Base-by-base conservation (phyloP, 2,113 vertebrate species). In the Capreolus pygargus region DNA sequence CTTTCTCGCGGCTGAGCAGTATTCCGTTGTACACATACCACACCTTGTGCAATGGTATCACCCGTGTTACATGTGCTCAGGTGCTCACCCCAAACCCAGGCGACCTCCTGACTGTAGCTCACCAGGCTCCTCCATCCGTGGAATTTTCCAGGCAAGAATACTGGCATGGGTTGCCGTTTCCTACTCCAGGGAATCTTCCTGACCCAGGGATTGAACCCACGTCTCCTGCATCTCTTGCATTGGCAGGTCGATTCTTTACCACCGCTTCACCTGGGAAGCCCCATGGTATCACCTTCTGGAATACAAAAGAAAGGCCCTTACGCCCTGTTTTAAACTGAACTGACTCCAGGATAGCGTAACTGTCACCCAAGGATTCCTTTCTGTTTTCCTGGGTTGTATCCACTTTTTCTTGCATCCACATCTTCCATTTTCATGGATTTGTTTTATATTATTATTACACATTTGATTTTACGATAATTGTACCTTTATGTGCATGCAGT, bases 41-140 rank as follows among this genome's bases (percentile, higher is more conserved):
- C 33, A 25, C 2, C 33, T 83, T 25, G 19, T 25, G 33, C 50
- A 25, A 3, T 6, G 6, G 67, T 11, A 23, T 36, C 67, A 13
- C 21, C n/a, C 19, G 0, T 23, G 67, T 13, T 23, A 23, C 0
- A 0, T 1, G 12, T 1, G 36, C 36, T 23, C 19, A 6, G 19
- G 1, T 39, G 67, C 67, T 70, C n/a, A 23, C 19, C 6, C 36
- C 67, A 39, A 6, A 74, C 12, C 36, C 39, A 74, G 67, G 67
- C 1, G 21, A 39, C 67, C 21, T 74, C 67, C 36, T 74, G n/a
- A 23, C 21, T 39, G 2, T 23, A 39, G 67, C 67, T 3, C 36
- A 23, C 67, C 67, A 74, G 36, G n/a, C 19, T 74, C 19, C 36
- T 74, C 67, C 67, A 74, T 23, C 36, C 67, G 6, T 13, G 36